These are phyloP conservation scores for Limnephilus auricula DNA, from an alignment of 2,888 invertebrate genomes.

Conservation along the genomic window DNA sequence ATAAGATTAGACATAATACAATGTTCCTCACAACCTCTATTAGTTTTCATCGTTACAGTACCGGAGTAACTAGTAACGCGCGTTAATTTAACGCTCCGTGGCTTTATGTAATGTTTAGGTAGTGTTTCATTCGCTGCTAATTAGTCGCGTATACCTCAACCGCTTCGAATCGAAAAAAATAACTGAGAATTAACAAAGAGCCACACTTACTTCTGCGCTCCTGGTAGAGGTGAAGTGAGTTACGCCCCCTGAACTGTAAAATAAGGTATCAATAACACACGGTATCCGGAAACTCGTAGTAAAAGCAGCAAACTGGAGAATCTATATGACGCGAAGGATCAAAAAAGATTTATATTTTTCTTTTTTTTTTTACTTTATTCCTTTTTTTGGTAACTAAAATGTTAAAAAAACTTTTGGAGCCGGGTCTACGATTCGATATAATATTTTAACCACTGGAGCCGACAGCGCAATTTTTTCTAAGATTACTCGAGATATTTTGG, in stretches of 20 bases:
- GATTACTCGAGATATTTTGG: too few species aligned
- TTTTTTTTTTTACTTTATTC: too few species aligned
- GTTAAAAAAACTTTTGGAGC: too few species aligned
- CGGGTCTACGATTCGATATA: too few species aligned
- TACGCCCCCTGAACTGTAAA: background rate
- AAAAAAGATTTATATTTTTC: too few species aligned
- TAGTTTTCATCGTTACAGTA: background rate
- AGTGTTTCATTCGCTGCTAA: constrained; percentile 10
- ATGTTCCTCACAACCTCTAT: background rate
- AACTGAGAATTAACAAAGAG: background rate
- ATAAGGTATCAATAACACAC: background rate
- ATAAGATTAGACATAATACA: too few species aligned
- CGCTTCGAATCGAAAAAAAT: background rate
- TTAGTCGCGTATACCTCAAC: constrained; percentile 8
- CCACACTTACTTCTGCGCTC: background rate
- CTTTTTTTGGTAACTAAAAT: too few species aligned
- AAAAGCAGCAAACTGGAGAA: too few species aligned
- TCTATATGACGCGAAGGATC: too few species aligned
- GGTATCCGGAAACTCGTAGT: too few species aligned
- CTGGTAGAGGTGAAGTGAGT: background rate
- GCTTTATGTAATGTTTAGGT: background rate
- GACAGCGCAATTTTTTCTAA: too few species aligned
- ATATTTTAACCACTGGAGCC: too few species aligned
- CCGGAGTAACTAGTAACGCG: background rate
- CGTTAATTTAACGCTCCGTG: constrained; percentile 21